These are phyloP conservation scores for Stigmatopora nigra DNA, from an alignment of 2,113 vertebrate genomes.

Conservation along the genomic window DNA sequence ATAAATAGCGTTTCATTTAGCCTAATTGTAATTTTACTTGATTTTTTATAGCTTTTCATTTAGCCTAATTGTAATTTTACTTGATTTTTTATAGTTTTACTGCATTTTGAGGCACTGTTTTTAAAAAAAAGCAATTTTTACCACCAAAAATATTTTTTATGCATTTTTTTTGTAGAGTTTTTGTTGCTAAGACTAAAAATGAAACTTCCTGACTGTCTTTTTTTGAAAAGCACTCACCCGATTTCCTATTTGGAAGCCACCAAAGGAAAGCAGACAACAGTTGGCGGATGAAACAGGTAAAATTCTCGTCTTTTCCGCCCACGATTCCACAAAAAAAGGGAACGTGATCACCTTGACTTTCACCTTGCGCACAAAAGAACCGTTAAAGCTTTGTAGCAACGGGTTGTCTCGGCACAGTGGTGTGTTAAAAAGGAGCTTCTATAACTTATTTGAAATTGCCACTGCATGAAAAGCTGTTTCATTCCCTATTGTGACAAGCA, in stretches of 20 bases:
- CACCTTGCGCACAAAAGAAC: constrained; percentile 13
- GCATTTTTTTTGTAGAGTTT: constrained; percentile 37
- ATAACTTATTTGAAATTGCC: constrained; percentile 2
- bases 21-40: not conserved
- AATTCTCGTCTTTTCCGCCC: constrained; percentile 15
- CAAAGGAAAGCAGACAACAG: constrained; percentile 43
- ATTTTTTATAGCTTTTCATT: not conserved
- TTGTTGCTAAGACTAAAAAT: not conserved
- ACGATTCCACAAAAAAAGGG: constrained; percentile 9
- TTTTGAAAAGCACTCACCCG: constrained; percentile 54
- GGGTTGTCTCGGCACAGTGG: constrained; percentile 12
- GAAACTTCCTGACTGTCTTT: constrained; percentile 7
- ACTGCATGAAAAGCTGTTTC: not conserved
- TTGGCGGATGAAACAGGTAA: constrained; percentile 66
- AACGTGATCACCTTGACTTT: constrained; percentile 27
- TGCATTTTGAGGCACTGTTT: constrained; percentile 4
- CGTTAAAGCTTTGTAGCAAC: not conserved
- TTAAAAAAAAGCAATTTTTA: not conserved
- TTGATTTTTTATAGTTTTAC: constrained; percentile 2
- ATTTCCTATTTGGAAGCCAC: constrained; percentile 55
- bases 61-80: not conserved
- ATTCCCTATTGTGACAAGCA: not conserved
- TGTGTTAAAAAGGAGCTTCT: not conserved
- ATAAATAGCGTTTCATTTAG: too few species aligned
- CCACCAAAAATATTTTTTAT: not conserved